phyloP scores from a whole-genome alignment of 2,888 invertebrate genomes.

The Gerris lacustris region DNA sequence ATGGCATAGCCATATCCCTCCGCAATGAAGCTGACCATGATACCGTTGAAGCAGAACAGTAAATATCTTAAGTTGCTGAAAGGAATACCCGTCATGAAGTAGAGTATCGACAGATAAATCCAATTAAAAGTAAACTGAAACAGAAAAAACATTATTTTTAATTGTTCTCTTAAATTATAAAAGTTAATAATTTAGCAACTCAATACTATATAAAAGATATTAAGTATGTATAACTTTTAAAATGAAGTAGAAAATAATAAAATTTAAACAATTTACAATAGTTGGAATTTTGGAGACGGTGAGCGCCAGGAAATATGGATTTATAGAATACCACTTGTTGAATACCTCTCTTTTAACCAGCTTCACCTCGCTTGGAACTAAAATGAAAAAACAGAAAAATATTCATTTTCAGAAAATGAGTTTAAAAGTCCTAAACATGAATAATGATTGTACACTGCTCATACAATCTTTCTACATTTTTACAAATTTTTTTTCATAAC shows the following conservation, averaged over 20 bases:
- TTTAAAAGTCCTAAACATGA: too few species aligned
- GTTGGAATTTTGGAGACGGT: slow-evolving; percentile 51
- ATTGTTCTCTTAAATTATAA: neutral
- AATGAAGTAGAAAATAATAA: too few species aligned
- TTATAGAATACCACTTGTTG: slow-evolving; percentile 54
- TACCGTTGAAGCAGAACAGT: slow-evolving; percentile 50
- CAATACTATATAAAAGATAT: too few species aligned
- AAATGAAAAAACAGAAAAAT: slow-evolving; percentile 29
- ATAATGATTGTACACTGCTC: too few species aligned
- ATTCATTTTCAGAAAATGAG: neutral
- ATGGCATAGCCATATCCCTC: slow-evolving; percentile 69
- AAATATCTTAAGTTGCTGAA: slow-evolving; percentile 50
- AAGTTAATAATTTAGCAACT: too few species aligned
- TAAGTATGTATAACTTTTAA: too few species aligned
- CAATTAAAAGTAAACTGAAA: slow-evolving; percentile 46
- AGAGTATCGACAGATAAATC: slow-evolving; percentile 48
- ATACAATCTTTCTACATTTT: too few species aligned
- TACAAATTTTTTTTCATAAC: too few species aligned
- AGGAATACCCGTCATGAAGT: slow-evolving; percentile 58
- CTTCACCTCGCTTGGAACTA: slow-evolving; percentile 57
- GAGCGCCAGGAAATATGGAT: slow-evolving; percentile 52
- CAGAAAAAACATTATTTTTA: neutral
- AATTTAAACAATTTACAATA: slow-evolving; percentile 34
- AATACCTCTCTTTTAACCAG: slow-evolving; percentile 56
- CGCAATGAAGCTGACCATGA: slow-evolving; percentile 57